Evolutionary conservation across 2,888 invertebrate species (phyloP).

Genomic region (Listrodromus nycthemerus): DNA sequence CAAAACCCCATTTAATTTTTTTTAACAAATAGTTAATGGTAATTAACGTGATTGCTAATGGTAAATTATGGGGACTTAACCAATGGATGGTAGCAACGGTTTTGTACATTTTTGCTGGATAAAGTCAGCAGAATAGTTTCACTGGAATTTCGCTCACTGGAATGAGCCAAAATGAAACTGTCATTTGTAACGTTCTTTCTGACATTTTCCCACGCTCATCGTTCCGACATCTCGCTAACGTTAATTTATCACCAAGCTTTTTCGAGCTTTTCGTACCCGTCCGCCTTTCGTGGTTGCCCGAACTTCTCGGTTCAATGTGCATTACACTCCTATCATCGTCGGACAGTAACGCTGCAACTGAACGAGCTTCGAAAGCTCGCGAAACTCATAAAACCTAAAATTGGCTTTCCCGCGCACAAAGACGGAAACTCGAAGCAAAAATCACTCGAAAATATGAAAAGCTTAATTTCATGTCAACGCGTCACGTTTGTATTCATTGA

Average conservation of each 20-base stretch:
- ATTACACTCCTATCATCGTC: neutral
- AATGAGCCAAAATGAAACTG: no score
- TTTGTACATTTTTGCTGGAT: no score
- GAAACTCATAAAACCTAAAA: neutral
- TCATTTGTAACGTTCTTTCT: neutral
- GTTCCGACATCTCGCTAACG: neutral
- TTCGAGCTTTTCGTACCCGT: neutral
- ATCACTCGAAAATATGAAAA: neutral
- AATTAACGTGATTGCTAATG: no score
- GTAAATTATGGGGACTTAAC: no score
- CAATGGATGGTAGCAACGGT: no score
- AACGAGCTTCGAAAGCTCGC: neutral
- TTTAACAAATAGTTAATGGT: no score
- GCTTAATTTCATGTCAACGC: no score
- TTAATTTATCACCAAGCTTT: constrained; percentile 7
- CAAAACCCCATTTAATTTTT: no score
- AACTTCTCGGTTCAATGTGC: neutral
- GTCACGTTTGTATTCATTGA: neutral
- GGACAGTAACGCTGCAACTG: neutral
- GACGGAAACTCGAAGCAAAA: neutral
- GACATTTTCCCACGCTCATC: constrained; percentile 5
- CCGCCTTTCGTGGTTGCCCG: no score
- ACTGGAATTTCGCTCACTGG: no score
- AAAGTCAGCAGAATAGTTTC: no score
- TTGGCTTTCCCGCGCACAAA: neutral